phyloP scores from a whole-genome alignment of 2,113 vertebrate species.

The Gymnogyps californianus region DNA sequence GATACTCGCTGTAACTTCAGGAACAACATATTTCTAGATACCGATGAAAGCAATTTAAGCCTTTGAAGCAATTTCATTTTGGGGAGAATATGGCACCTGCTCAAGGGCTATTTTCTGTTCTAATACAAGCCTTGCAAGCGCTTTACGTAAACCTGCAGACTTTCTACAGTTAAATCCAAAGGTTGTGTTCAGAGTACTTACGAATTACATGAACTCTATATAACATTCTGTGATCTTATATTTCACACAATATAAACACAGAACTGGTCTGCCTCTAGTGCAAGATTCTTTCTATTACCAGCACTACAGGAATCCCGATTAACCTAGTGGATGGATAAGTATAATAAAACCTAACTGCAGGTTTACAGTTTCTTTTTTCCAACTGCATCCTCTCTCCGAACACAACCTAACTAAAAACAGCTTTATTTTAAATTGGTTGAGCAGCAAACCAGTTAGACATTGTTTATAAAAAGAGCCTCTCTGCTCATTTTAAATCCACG shows the following conservation, averaged over 20 bases:
- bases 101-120: neutral
- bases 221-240: neutral
- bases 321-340: neutral
- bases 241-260: neutral
- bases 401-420: neutral
- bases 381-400: neutral
- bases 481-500: neutral
- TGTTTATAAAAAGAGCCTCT: neutral
- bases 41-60: neutral
- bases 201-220: neutral
- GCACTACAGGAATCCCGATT: neutral
- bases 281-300: neutral
- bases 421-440: neutral
- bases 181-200: neutral
- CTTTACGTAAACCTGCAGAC: neutral
- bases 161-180: neutral
- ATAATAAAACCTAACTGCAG: neutral
- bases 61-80: neutral
- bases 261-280: neutral
- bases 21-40: neutral
- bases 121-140: neutral
- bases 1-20: neutral
- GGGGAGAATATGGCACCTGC: neutral
- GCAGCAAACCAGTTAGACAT: neutral
- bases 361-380: neutral